Base-by-base conservation (phyloP, 2,888 invertebrate species). In the Petrolisthes cinctipes region DNA sequence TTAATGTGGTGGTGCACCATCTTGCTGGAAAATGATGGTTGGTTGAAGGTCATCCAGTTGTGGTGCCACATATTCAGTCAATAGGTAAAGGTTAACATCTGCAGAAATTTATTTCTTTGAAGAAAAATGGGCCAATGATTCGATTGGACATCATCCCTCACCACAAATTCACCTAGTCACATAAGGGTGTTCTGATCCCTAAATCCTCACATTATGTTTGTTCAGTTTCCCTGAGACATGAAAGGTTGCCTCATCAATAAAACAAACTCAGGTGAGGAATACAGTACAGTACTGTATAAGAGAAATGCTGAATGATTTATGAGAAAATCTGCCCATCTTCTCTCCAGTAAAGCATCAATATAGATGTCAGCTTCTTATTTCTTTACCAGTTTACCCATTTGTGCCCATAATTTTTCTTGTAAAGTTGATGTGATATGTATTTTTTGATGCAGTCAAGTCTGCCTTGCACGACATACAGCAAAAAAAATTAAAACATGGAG, bases 191-290 rank as follows among this genome's bases (percentile, higher is more conserved):
- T 85, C 80, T 82, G 54, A 57, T 61, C 1, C 61, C 7, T 20
- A 81, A 7, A 81, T 81, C 61, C 53, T 78, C 61, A 73, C 71
- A 57, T 88, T 85, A 23, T 71, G 88, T 57, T 20, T 86, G 71
- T 86, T 85, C 7, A 88, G 20, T 3, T 81, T 53, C 14, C 88
- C 88, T 51, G 88, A 88, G 14, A 88, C 73, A 88, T 88, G 82
- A 82, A 86, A 82, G 20, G 73, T 80, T 85, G 85, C 82, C 78
- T 85, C 68, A 79, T 88, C 88, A 17, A 7, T 85, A 71, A 85
- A 82, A 71, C 66, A 85, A 79, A 76, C 85, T 56, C 80, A 37
- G 7, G 20, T 85, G 85, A 83, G 9, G 83, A 73, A 83, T 6
- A 9, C 61, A 9, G 61, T 14, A 61, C n/a, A n/a, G n/a, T n/a